Evolutionary conservation across 2,113 vertebrate genomes (phyloP).

Genomic region (Amblyopsis rosae): DNA sequence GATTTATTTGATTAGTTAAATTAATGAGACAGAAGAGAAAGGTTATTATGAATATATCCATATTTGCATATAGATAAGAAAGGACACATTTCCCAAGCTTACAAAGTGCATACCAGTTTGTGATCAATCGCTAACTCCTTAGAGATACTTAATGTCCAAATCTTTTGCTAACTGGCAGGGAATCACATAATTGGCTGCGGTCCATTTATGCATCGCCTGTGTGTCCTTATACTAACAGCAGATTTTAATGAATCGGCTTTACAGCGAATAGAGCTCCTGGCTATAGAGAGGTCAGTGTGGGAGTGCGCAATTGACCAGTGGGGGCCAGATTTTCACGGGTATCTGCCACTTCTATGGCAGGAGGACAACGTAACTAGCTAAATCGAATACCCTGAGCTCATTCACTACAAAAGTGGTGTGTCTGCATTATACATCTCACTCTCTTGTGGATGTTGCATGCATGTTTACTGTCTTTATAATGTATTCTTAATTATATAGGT

Average conservation of each 20-base stretch:
- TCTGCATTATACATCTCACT: constrained; percentile 41
- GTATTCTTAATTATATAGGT: too few species aligned
- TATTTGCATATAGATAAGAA: background rate
- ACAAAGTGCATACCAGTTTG: constrained; percentile 47
- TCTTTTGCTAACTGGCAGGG: constrained; percentile 73
- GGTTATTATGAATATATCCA: too few species aligned
- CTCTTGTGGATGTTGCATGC: constrained; percentile 6
- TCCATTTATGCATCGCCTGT: constrained; percentile 70
- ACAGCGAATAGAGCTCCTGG: constrained; percentile 70
- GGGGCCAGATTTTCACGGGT: constrained; percentile 34
- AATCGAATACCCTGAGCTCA: constrained; percentile 48
- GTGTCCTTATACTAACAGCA: constrained; percentile 72
- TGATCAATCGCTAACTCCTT: constrained; percentile 60
- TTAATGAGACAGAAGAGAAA: too few species aligned
- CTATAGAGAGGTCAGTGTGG: constrained; percentile 58
- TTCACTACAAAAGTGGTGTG: constrained; percentile 11
- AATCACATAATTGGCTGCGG: constrained; percentile 73
- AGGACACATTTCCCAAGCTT: constrained; percentile 19
- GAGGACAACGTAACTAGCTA: constrained; percentile 36
- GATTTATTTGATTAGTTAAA: too few species aligned
- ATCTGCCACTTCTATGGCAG: constrained; percentile 30
- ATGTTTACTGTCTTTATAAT: too few species aligned
- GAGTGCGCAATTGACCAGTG: constrained; percentile 49
- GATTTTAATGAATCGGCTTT: constrained; percentile 76
- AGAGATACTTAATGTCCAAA: constrained; percentile 66